Evolutionary conservation across 2,888 invertebrate species (phyloP).

Genomic region (Lasioglossum zephyrum): DNA sequence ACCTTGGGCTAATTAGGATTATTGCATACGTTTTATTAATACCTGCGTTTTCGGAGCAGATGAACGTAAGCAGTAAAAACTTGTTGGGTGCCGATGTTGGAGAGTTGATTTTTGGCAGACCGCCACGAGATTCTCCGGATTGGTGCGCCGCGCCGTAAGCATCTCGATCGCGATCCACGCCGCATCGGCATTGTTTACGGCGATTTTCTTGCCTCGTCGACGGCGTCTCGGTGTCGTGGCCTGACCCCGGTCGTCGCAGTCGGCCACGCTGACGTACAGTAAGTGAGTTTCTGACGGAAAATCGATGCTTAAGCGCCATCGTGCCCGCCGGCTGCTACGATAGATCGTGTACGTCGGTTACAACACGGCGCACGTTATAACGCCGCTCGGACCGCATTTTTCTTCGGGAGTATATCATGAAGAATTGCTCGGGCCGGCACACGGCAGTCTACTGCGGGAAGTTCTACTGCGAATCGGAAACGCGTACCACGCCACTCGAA

Average conservation of each 20-base stretch:
- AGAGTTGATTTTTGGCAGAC: background rate
- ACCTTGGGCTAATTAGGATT: background rate
- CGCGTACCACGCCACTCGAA: background rate
- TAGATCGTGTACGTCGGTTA: constrained; percentile 70
- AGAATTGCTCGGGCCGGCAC: constrained; percentile 16
- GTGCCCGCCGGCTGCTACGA: constrained; percentile 67
- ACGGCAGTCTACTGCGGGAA: background rate
- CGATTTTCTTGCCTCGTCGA: constrained; percentile 55
- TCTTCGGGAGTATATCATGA: constrained; percentile 29
- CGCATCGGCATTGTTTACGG: constrained; percentile 58
- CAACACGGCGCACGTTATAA: constrained; percentile 62
- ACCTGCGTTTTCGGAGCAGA: background rate
- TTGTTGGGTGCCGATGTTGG: background rate
- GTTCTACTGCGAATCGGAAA: background rate
- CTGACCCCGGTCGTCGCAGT: constrained; percentile 59
- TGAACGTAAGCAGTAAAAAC: background rate
- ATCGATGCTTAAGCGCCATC: constrained; percentile 76
- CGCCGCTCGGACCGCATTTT: constrained; percentile 41
- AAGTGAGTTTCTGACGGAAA: constrained; percentile 77
- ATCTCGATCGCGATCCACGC: constrained; percentile 15
- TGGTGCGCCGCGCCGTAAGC: background rate
- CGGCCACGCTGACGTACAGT: constrained; percentile 69
- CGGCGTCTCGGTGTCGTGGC: constrained; percentile 54
- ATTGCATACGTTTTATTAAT: background rate
- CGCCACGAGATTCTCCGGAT: background rate